These are phyloP conservation scores for Hydrolagus affinis DNA, from an alignment of 2,113 vertebrate species.

Conservation along the genomic window DNA sequence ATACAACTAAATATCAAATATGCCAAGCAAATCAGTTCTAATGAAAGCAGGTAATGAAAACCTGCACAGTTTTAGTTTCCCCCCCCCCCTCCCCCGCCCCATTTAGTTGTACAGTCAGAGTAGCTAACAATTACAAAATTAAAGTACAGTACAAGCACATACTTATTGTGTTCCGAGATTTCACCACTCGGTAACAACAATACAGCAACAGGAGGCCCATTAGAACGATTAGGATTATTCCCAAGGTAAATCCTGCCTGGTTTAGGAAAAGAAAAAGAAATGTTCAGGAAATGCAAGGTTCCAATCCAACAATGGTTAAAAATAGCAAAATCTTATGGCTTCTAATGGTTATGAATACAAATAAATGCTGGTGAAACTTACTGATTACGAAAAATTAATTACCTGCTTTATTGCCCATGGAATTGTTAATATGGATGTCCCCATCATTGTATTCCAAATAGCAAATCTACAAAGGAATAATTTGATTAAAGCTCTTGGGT, in stretches of 20 bases:
- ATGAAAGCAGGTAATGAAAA: no score
- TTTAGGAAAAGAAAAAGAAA: constrained; percentile 34
- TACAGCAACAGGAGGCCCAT: constrained; percentile 85
- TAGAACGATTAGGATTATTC: constrained; percentile 70
- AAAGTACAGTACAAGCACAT: constrained; percentile 50
- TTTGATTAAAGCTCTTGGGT: no score
- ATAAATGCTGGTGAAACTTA: no score
- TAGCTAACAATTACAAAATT: not conserved
- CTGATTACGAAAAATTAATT: constrained; percentile 35
- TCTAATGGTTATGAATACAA: not conserved
- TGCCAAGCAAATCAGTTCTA: no score
- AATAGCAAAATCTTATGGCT: not conserved
- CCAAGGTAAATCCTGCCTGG: constrained; percentile 88
- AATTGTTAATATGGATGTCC: constrained; percentile 93
- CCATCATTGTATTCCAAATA: constrained; percentile 99
- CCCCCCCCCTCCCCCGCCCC: not conserved
- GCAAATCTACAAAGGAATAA: constrained; percentile 70
- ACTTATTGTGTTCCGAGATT: constrained; percentile 80
- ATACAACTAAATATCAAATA: no score
- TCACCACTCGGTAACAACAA: constrained; percentile 84
- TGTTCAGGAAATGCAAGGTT: constrained; percentile 4
- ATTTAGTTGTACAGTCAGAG: not conserved
- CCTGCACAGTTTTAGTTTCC: not conserved
- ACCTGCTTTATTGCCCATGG: constrained; percentile 98
- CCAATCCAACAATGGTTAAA: not conserved